phyloP scores from a whole-genome alignment of 2,797 vertebrate genomes.

The Cossypha niveicapilla region DNA sequence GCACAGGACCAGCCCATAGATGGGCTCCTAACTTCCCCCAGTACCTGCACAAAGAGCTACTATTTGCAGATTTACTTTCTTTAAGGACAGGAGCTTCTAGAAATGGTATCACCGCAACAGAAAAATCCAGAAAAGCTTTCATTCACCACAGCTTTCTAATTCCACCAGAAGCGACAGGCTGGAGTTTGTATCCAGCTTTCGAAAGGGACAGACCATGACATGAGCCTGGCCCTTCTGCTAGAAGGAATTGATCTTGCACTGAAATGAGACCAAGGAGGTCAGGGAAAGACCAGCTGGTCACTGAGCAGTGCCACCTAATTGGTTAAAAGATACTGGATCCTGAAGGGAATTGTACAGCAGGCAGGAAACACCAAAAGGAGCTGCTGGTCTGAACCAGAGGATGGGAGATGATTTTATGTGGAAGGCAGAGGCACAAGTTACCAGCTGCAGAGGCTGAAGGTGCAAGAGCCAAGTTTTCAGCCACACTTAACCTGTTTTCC shows the following conservation, averaged over 20 bases:
- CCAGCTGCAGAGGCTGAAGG: background rate
- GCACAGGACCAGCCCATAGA: background rate
- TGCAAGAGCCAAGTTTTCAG: background rate
- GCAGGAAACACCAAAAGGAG: background rate
- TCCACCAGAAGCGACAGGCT: background rate
- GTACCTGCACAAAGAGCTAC: background rate
- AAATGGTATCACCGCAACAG: background rate
- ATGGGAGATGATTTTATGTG: fast-evolving
- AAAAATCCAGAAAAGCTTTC: background rate
- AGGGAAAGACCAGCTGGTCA: slow-evolving; percentile 44
- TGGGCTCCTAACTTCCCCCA: background rate
- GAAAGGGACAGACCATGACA: background rate
- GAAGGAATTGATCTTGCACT: slow-evolving; percentile 55
- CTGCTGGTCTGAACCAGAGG: background rate
- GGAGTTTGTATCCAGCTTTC: slow-evolving; percentile 58
- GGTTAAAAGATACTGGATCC: background rate
- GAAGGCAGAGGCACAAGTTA: background rate
- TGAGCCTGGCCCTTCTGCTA: slow-evolving; percentile 56
- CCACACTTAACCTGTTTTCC: background rate
- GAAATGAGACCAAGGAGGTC: slow-evolving; percentile 32
- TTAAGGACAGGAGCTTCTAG: background rate
- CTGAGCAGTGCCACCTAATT: slow-evolving; percentile 36
- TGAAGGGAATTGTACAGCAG: fast-evolving
- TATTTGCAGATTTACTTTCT: background rate
- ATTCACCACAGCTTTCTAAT: background rate